Evolutionary conservation across 1,140 invertebrate species (phyloP).

Genomic region (Thaumatotibia leucotreta): DNA sequence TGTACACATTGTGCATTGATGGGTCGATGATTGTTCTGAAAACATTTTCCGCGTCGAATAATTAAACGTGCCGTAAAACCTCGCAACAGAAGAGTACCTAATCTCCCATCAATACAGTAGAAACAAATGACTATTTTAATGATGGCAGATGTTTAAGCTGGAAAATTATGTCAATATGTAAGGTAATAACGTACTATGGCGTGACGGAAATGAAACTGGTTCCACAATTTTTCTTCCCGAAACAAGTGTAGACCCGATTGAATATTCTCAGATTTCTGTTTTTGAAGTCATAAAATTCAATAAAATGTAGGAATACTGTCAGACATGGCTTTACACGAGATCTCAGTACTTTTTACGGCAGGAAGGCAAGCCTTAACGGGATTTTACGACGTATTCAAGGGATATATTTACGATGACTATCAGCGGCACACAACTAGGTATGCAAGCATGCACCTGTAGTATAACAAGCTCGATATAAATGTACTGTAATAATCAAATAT

Average conservation of each 20-base stretch:
- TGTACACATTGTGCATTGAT: not conserved
- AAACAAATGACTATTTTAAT: too few relatives aligned
- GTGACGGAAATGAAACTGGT: too few relatives aligned
- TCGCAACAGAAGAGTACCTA: not conserved
- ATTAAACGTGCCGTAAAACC: not conserved
- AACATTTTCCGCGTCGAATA: not conserved
- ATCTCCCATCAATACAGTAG: too few relatives aligned
- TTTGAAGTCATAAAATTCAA: not conserved
- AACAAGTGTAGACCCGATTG: too few relatives aligned
- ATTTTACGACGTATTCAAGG: not conserved
- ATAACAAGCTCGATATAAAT: not conserved
- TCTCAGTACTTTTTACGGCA: not conserved
- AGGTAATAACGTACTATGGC: too few relatives aligned
- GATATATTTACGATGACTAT: not conserved
- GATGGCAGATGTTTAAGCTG: too few relatives aligned
- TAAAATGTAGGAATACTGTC: not conserved
- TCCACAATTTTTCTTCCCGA: too few relatives aligned
- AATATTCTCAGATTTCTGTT: not conserved
- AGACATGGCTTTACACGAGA: not conserved
- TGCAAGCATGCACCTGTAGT: not conserved
- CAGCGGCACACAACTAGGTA: not conserved
- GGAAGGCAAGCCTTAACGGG: not conserved
- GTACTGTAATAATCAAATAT: too few relatives aligned
- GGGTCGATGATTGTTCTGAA: not conserved
- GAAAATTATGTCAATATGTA: too few relatives aligned